Percentiles rank a stretch among this genome's conserved stretches.
Conservation (phyloP, 1,140 invertebrate species). For the Atta texana region DNA sequence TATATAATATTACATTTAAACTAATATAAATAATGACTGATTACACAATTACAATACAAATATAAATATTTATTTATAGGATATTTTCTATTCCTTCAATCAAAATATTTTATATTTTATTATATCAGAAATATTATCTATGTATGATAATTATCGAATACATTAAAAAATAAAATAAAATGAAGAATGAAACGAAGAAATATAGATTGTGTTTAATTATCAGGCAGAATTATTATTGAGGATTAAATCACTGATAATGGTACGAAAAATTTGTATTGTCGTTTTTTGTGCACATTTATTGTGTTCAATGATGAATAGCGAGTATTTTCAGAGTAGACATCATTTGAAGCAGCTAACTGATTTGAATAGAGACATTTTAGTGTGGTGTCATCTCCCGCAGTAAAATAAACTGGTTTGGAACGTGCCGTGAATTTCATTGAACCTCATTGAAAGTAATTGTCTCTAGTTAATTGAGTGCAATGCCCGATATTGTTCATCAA, state of each 20-base stretch:
- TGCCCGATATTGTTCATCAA: slow-evolving; percentile 34
- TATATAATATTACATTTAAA: neutral
- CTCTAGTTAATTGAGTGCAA: slow-evolving; percentile 48
- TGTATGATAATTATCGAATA: neutral
- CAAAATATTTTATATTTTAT: neutral
- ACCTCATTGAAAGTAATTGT: slow-evolving; percentile 57
- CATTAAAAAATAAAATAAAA: neutral
- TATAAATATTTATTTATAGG: neutral
- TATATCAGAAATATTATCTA: neutral
- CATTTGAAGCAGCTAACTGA: neutral
- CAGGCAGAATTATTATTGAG: neutral
- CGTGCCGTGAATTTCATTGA: slow-evolving; percentile 20
- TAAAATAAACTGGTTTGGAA: slow-evolving; percentile 18
- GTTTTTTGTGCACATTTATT: neutral
- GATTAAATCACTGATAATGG: neutral
- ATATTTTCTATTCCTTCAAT: neutral
- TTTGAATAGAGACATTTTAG: slow-evolving; percentile 41
- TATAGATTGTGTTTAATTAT: neutral
- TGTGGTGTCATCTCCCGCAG: neutral
- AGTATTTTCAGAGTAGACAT: slow-evolving; percentile 8
- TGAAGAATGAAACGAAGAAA: neutral
- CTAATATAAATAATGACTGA: neutral
- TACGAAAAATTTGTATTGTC: neutral
- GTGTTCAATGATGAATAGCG: neutral
- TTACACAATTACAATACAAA: neutral